Conservation (phyloP, 2,888 invertebrate genomes). For the Tholera decimalis region DNA sequence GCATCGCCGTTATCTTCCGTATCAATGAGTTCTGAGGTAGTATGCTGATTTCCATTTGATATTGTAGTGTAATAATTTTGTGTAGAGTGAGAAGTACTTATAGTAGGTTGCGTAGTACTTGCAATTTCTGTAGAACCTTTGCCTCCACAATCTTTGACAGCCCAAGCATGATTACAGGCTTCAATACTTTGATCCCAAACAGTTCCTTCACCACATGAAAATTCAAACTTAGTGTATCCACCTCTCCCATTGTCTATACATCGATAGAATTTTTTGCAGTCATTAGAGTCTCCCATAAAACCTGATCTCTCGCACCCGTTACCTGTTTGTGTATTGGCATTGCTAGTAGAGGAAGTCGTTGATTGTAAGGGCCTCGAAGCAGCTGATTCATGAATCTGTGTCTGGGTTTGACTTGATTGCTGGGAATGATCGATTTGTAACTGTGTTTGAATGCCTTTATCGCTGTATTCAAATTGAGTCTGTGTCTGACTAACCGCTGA, state of each 20-base stretch:
- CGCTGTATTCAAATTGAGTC: constrained; percentile 74
- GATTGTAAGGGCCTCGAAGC: constrained; percentile 59
- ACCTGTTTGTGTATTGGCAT: constrained; percentile 18
- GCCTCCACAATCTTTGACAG: constrained; percentile 76
- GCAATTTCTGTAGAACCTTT: constrained; percentile 50
- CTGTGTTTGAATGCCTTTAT: constrained; percentile 76
- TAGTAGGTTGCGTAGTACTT: constrained; percentile 43
- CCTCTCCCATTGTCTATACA: constrained; percentile 91
- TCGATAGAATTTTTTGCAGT: constrained; percentile 93
- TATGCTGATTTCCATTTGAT: constrained; percentile 56
- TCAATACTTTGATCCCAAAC: constrained; percentile 92
- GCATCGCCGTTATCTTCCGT: constrained; percentile 62
- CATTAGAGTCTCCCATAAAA: constrained; percentile 90
- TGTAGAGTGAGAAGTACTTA: constrained; percentile 57
- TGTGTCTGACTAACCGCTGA: constrained; percentile 76
- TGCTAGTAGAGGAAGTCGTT: constrained; percentile 15
- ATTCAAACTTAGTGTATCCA: constrained; percentile 89
- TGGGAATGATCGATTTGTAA: constrained; percentile 77
- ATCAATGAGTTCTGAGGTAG: constrained; percentile 47
- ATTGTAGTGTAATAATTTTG: constrained; percentile 56
- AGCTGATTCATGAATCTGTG: constrained; percentile 69
- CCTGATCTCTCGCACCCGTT: constrained; percentile 83
- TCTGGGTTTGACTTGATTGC: constrained; percentile 75
- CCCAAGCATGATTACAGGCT: constrained; percentile 92
- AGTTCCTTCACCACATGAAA: constrained; percentile 91